These are phyloP conservation scores for Poecilia wingei DNA, from an alignment of 2,797 vertebrate genomes.

Conservation along the genomic window DNA sequence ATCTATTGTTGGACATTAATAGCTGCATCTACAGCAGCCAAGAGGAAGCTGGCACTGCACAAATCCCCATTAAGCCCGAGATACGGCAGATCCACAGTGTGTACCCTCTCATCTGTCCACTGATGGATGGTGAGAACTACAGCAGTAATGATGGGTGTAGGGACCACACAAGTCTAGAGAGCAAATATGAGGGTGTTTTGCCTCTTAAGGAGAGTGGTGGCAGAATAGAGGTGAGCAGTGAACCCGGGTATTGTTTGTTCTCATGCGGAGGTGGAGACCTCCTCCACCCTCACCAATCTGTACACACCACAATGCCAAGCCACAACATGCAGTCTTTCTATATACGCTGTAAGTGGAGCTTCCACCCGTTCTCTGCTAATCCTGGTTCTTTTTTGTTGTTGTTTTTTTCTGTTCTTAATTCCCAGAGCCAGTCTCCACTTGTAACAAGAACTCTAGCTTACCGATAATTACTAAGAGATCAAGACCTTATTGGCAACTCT, in stretches of 20 bases:
- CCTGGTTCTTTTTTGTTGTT: not conserved
- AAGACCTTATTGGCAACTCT: not conserved
- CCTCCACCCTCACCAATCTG: slow-evolving; percentile 68
- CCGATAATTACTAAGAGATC: slow-evolving; percentile 21
- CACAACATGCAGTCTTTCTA: slow-evolving; percentile 59
- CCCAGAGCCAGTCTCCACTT: slow-evolving; percentile 14
- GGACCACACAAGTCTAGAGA: slow-evolving; percentile 39
- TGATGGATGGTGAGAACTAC: slow-evolving; percentile 56
- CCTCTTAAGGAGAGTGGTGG: slow-evolving; percentile 49
- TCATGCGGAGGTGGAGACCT: slow-evolving; percentile 66
- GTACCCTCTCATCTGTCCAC: slow-evolving; percentile 46
- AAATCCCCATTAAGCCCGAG: slow-evolving; percentile 31
- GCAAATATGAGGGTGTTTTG: slow-evolving; percentile 56
- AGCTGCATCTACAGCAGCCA: slow-evolving; percentile 27
- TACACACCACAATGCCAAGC: slow-evolving; percentile 64
- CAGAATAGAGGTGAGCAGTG: slow-evolving; percentile 60
- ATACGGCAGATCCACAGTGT: slow-evolving; percentile 27
- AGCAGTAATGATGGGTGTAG: slow-evolving; percentile 65
- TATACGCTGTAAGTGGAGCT: slow-evolving; percentile 30
- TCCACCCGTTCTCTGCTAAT: slow-evolving; percentile 3
- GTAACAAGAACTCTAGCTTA: slow-evolving; percentile 14
- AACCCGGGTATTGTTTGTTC: slow-evolving; percentile 63
- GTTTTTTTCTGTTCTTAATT: slow-evolving; percentile 15
- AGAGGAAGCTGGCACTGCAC: slow-evolving; percentile 31
- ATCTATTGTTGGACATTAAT: slow-evolving; percentile 22